Base-by-base conservation (phyloP, 2,113 vertebrate genomes). In the Pungitius pungitius region DNA sequence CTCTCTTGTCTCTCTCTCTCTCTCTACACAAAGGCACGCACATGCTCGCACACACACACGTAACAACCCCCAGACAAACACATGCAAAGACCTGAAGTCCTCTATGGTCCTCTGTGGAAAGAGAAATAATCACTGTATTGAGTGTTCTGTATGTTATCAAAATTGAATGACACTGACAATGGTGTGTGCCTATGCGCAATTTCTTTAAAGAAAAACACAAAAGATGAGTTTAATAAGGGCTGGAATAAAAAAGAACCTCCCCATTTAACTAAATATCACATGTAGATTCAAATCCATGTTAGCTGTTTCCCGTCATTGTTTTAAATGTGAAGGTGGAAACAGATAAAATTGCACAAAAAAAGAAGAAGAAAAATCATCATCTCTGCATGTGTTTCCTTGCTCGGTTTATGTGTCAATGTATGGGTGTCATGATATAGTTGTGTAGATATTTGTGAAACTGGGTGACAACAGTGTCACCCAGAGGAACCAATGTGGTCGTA, bases 111-210 rank as follows among this genome's bases (percentile, higher is more conserved):
- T 81, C 73, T 77, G 8, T 70, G 54, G 75, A 61, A 71, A 66
- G 7, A 33, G 27, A 22, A 56, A 76, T 81, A 40, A 85, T 40
- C 60, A 27, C 10, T 33, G 60, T 61, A 56, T 15, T 73, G 70
- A 87, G 58, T 57, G 45, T 64, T 81, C 40, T 24, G 52, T 61
- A 39, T 77, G 56, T 72, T 51, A 52, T 59, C 62, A 51, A 80
- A 81, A 81, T 37, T 81, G 52, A 63, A 55, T 79, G 61, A 77
- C 30, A 52, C 57, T 73, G n/a, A n/a, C n/a, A n/a, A n/a, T n/a
- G n/a, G n/a, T n/a, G n/a, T n/a, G n/a, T n/a, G n/a, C n/a, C n/a
- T n/a, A n/a, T n/a, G n/a, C n/a, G n/a, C n/a, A n/a, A n/a, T n/a
- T n/a, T n/a, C n/a, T n/a, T n/a, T n/a, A n/a, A n/a, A n/a, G n/a